Base-by-base conservation (phyloP, 1,140 invertebrate species). In the Ceratosolen solmsi region DNA sequence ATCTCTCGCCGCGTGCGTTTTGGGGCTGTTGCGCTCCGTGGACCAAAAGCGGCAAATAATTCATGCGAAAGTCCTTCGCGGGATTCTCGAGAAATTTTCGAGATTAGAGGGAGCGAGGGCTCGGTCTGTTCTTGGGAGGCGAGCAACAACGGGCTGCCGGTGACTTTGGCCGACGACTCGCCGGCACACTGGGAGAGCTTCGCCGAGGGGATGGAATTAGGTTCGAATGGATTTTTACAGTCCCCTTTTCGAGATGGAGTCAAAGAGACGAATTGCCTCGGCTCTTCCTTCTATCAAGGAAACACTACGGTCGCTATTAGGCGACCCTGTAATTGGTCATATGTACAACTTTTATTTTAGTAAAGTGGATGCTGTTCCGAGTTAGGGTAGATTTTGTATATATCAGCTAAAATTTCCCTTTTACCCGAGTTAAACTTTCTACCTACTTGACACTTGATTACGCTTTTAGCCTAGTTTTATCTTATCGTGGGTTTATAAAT, bases 51-150 rank as follows among this genome's bases (percentile, higher is more conserved):
- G 13, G 41, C 46, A 25, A 71, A 80, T 80, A 80, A 80, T 74
- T 80, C 79, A 80, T 54, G 79, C 51, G 33, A 73, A 73, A 74
- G 71, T 41, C 25, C 46, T 51, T 46, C 60, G 68, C 76, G 76
- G 76, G 63, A 78, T 78, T 78, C 76, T 78, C 49, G 76, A n/a
- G 46, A 73, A 63, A 65, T 80, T 80, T 80, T 80, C 60, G 68
- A 72, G 54, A 49, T 80, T 51, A 58, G 51, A 71, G 77, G 77
- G 65, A 33, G 22, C 60, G 15, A 38, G 22, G 2, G 75, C 65
- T 15, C 33, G 49, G 49, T 33, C n/a, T 54, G n/a, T 41, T 38
- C 51, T 54, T 38, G n/a, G 2, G 68, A 68, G 33, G 4, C 63
- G 63, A 33, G 33, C 63, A 22, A 3, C 15, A 36, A 38, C 20